These are phyloP conservation scores for Enhydra lutris DNA, from an alignment of 2,113 vertebrate species.

Conservation along the genomic window DNA sequence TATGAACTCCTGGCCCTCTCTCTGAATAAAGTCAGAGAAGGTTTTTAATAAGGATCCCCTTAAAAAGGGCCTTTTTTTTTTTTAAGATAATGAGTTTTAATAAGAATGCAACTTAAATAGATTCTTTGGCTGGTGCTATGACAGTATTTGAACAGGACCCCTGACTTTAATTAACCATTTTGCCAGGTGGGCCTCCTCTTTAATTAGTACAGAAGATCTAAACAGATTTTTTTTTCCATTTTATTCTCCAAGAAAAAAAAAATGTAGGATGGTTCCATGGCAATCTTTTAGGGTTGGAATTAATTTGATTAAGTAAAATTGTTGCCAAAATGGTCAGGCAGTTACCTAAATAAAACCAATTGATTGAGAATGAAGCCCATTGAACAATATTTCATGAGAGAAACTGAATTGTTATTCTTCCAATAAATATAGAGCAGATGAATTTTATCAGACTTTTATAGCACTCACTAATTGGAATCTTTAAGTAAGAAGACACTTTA, in stretches of 20 bases:
- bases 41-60: neutral
- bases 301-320: slow-evolving; percentile 63
- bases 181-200: slow-evolving; percentile 67
- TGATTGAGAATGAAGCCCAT: neutral
- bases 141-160: slow-evolving; percentile 57
- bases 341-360: slow-evolving; percentile 35
- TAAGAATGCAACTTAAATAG: slow-evolving; percentile 42
- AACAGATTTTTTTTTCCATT: slow-evolving; percentile 60
- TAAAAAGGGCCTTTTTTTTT: neutral
- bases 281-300: slow-evolving; percentile 59
- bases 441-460: neutral
- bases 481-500: neutral
- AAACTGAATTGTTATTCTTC: neutral
- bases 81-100: slow-evolving; percentile 52
- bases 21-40: slow-evolving; percentile 35
- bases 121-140: slow-evolving; percentile 49
- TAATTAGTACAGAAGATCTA: slow-evolving; percentile 66
- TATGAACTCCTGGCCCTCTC: neutral
- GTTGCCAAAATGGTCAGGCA: slow-evolving; percentile 62
- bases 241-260: slow-evolving; percentile 57
- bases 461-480: neutral
- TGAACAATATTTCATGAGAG: neutral
- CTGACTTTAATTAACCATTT: slow-evolving; percentile 67
- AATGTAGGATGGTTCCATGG: slow-evolving; percentile 41
- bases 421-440: neutral